Base-by-base conservation (phyloP, 2,888 invertebrate species). In the Trichogramma dendrolimi region DNA sequence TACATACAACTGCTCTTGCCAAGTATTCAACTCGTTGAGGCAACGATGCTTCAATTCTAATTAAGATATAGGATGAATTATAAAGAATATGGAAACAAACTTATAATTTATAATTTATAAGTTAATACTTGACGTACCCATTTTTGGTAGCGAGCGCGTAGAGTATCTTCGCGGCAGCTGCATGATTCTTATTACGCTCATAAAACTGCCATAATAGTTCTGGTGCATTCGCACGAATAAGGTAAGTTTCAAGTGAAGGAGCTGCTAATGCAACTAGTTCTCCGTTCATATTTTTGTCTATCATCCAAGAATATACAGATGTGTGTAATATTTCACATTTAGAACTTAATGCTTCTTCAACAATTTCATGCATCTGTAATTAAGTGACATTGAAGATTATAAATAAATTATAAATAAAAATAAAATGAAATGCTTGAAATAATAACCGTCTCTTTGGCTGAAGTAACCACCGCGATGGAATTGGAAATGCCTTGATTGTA, bases 1-100 rank as follows among this genome's bases (percentile, higher is more conserved):
- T 92, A 79, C 96, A 96, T 83, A 97, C 92, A 66, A 96, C 91
- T 46, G 97, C 96, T 70, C 95, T 86, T 0, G 95, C 93, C 73
- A 99, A 82, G 82, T 96, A 96, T 71, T 92, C 89, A 69, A 96
- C 86, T 67, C 98, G 86, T 77, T 94, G 88, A 39, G 87, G 82
- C 49, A 98, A 81, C 1, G 86, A 84, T 60, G 95, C 85, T 55
- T 87, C 87, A 14, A 87, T 85, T 8, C 92, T 94, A 27, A 10
- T 10, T n/a, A 55, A 40, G 42, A 52, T 60, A 61, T 55, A 5
- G 41, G n/a, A 6, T 49, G 10, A 56, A 47, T 43, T 53, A 10
- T 55, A 10, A 52, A 44, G 14, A 41, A 47, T 47, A 40, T 40
- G 4, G 39, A 41, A 6, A 5, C 2, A 41, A n/a, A 48, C 39